Evolutionary conservation across 2,797 vertebrate species (phyloP).

Genomic region (Fratercula arctica): DNA sequence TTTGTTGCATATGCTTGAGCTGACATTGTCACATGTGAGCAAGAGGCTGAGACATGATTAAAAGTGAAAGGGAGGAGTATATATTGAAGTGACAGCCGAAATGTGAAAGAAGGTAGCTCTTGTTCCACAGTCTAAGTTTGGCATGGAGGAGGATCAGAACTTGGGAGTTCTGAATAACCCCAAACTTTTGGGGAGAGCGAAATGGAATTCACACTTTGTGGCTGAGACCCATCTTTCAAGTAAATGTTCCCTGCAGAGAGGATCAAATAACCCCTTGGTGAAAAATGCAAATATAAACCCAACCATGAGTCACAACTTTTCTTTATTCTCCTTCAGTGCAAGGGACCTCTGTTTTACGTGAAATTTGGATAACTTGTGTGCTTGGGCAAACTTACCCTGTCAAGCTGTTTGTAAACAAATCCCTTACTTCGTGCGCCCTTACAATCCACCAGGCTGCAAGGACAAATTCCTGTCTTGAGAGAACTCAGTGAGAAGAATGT

Average conservation of each 20-base stretch:
- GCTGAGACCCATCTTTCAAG: conserved; percentile 32
- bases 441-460: background rate
- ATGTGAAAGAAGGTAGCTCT: background rate
- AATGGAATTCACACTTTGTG: conserved; percentile 24
- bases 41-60: background rate
- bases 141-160: background rate
- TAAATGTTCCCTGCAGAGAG: conserved; percentile 14
- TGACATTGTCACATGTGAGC: background rate
- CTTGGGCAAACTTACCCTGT: background rate
- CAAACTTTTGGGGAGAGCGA: conserved; percentile 19
- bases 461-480: background rate
- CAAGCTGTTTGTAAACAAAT: conserved; percentile 27
- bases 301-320: conserved; percentile 2
- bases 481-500: background rate
- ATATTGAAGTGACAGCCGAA: background rate
- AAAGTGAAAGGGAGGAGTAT: background rate
- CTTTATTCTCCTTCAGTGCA: background rate
- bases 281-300: conserved; percentile 52
- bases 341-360: background rate
- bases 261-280: conserved; percentile 43
- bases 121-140: background rate
- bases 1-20: background rate
- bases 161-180: background rate
- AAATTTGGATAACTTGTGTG: background rate
- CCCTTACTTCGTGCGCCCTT: background rate